Conservation (phyloP, 2,888 invertebrate species). For the Criorhina ranunculi region DNA sequence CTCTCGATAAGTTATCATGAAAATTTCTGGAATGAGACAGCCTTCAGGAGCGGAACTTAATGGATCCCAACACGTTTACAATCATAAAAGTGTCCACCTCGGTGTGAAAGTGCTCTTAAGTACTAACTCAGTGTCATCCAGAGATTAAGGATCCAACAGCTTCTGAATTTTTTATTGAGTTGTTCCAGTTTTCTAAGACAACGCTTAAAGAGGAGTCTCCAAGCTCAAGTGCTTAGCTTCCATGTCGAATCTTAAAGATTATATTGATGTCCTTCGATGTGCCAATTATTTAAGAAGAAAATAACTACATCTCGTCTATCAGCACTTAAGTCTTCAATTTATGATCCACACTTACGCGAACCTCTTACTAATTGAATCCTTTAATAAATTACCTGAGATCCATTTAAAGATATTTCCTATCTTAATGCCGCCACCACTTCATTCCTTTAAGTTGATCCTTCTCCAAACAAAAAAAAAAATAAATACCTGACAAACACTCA, state of each 20-base stretch:
- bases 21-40: too few relatives aligned
- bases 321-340: conserved; percentile 39
- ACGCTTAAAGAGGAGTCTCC: too few relatives aligned
- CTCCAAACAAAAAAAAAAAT: background rate
- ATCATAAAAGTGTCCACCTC: too few relatives aligned
- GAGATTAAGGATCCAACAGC: too few relatives aligned
- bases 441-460: conserved; percentile 22
- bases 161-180: too few relatives aligned
- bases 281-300: background rate
- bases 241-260: background rate
- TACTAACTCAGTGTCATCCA: too few relatives aligned
- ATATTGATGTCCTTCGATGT: background rate
- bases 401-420: conserved; percentile 37
- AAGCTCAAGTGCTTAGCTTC: too few relatives aligned
- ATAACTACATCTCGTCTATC: background rate
- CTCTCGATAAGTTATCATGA: too few relatives aligned
- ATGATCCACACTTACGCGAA: conserved; percentile 19
- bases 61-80: too few relatives aligned
- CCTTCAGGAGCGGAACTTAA: too few relatives aligned
- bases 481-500: conserved; percentile 30
- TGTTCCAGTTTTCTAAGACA: too few relatives aligned
- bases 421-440: conserved; percentile 23
- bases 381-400: conserved; percentile 48
- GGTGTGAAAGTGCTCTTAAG: too few relatives aligned
- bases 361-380: conserved; percentile 31